Evolutionary conservation across 2,888 invertebrate species (phyloP).

Genomic region (Drosophila pegasa): DNA sequence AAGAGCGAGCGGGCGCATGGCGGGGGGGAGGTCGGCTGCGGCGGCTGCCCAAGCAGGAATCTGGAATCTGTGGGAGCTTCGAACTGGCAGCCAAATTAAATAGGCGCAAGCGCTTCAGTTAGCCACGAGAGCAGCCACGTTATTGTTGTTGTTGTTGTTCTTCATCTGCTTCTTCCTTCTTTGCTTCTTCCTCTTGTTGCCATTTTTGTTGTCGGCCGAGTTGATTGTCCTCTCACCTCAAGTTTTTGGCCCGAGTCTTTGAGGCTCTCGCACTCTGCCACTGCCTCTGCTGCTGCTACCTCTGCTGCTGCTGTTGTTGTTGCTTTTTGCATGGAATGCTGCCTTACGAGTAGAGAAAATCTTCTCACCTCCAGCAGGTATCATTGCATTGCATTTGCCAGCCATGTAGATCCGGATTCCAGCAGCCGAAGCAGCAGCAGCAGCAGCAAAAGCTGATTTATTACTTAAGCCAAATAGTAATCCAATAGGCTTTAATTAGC

Average conservation of each 20-base stretch:
- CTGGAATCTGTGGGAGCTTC: slow-evolving; percentile 77
- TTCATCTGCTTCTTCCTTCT: slow-evolving; percentile 20
- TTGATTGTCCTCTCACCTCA: slow-evolving; percentile 79
- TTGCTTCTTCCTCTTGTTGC: slow-evolving; percentile 30
- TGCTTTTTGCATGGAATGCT: slow-evolving; percentile 71
- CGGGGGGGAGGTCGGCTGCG: not conserved
- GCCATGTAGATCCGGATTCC: slow-evolving; percentile 57
- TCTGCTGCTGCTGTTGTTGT: slow-evolving; percentile 18
- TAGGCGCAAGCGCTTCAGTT: slow-evolving; percentile 80
- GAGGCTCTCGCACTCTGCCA: slow-evolving; percentile 33
- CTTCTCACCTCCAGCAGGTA: slow-evolving; percentile 71
- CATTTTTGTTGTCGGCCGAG: slow-evolving; percentile 59
- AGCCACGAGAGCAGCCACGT: slow-evolving; percentile 63
- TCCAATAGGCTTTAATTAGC: slow-evolving; percentile 30
- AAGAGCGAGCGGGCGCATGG: slow-evolving; percentile 36
- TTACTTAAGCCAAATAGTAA: slow-evolving; percentile 28
- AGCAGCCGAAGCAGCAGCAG: slow-evolving; percentile 1
- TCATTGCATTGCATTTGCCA: slow-evolving; percentile 33
- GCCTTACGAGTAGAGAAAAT: slow-evolving; percentile 79
- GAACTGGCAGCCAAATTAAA: slow-evolving; percentile 80
- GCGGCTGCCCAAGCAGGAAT: slow-evolving; percentile 43
- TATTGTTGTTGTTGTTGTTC: slow-evolving; percentile 15
- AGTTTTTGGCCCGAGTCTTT: slow-evolving; percentile 64
- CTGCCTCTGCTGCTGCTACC: slow-evolving; percentile 2
- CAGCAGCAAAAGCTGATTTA: slow-evolving; percentile 32